Evolutionary conservation across 2,888 invertebrate species (phyloP).

Genomic region (Tetheella fluctuosa): DNA sequence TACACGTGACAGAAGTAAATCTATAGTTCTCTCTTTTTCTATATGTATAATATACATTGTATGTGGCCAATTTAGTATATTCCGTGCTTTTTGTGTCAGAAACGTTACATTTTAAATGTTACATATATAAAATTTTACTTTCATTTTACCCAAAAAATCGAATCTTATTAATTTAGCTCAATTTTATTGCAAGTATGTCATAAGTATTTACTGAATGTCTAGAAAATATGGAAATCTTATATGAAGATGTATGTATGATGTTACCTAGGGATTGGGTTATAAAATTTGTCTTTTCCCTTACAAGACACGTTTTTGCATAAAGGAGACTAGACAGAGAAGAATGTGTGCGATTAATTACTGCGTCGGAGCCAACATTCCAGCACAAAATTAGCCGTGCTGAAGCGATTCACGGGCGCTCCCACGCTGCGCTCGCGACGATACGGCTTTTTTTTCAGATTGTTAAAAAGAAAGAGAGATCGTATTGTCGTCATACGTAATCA

Average conservation of each 20-base stretch:
- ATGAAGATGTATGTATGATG: background rate
- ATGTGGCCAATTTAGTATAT: too few species aligned
- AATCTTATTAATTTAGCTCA: too few species aligned
- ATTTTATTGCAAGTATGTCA: too few species aligned
- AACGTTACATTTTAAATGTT: too few species aligned
- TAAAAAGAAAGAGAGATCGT: background rate
- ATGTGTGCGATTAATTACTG: constrained; percentile 68
- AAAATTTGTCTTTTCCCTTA: constrained; percentile 7
- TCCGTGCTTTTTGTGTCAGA: too few species aligned
- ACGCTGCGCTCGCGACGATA: constrained; percentile 40
- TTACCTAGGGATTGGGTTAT: background rate
- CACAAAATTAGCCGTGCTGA: constrained; percentile 65
- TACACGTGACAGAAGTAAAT: too few species aligned
- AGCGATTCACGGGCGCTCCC: constrained; percentile 66
- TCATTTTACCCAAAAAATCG: too few species aligned
- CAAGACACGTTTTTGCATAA: constrained; percentile 39
- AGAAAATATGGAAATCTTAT: too few species aligned
- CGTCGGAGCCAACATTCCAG: constrained; percentile 70
- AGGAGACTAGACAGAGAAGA: constrained; percentile 60
- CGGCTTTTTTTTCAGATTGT: background rate
- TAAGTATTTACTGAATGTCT: too few species aligned
- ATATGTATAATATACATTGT: too few species aligned
- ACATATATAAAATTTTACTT: too few species aligned
- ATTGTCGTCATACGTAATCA: background rate
- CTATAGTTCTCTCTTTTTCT: too few species aligned